phyloP scores from a whole-genome alignment of 2,888 invertebrate species.

The Rhingia campestris region DNA sequence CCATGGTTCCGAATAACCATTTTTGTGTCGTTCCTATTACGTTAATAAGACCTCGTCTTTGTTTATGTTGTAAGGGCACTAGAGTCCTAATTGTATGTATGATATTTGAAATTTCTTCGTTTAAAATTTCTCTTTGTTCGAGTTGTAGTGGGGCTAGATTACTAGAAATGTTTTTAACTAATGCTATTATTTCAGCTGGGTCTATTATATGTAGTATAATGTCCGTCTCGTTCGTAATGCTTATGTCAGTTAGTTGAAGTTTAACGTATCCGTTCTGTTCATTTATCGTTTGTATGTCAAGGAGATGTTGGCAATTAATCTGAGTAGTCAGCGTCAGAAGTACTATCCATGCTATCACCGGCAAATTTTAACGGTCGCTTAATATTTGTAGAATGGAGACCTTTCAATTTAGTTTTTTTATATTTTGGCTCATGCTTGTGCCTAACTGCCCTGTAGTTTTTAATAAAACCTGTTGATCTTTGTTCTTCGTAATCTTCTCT shows the following conservation, averaged over 20 bases:
- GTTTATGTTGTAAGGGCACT: conserved; percentile 5
- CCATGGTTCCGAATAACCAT: not conserved
- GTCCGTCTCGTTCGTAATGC: conserved; percentile 14
- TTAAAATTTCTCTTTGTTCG: conserved; percentile 2
- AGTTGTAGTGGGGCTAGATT: not conserved
- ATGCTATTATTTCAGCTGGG: not conserved
- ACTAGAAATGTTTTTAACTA: conserved; percentile 3
- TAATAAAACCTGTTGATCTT: not conserved
- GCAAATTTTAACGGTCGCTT: not conserved
- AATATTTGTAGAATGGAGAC: conserved; percentile 11
- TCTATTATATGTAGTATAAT: conserved; percentile 15
- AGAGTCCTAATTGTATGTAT: not conserved
- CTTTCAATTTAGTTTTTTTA: not conserved
- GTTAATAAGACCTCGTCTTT: not conserved
- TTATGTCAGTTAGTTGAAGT: conserved; percentile 21
- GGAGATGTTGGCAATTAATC: conserved; percentile 6
- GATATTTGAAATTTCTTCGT: conserved; percentile 1
- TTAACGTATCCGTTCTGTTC: conserved; percentile 19
- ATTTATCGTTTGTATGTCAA: conserved; percentile 1
- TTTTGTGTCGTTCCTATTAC: conserved; percentile 1
- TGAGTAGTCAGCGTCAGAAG: conserved; percentile 1
- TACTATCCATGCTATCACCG: conserved; percentile 3
- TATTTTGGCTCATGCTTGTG: conserved; percentile 19
- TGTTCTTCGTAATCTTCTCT: conserved; percentile 1
- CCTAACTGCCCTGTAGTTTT: conserved; percentile 27